Conservation (phyloP, 2,797 vertebrate species). For the Pangasius mekongensis region DNA sequence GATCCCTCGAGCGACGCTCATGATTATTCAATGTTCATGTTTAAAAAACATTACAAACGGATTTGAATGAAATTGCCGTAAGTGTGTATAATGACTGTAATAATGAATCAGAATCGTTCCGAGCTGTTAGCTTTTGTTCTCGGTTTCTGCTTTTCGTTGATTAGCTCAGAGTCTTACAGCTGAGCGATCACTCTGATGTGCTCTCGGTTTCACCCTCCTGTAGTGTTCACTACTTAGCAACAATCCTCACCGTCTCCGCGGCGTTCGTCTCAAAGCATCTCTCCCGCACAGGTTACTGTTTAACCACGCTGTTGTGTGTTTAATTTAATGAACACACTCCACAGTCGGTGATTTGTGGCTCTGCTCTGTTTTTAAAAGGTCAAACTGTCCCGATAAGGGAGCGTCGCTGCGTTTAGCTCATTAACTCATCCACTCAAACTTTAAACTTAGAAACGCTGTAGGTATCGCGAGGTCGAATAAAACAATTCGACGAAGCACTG, state of each 20-base stretch:
- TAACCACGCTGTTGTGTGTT: constrained; percentile 29
- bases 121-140: constrained; percentile 17
- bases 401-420: constrained; percentile 7
- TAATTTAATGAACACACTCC: constrained; percentile 21
- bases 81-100: constrained; percentile 29
- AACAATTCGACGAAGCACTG: not conserved
- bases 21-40: constrained; percentile 18
- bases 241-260: not conserved
- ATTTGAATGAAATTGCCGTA: constrained; percentile 28
- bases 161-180: constrained; percentile 10
- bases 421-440: not conserved
- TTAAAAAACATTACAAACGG: constrained; percentile 14
- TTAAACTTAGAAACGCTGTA: constrained; percentile 21
- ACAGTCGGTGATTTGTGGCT: constrained; percentile 3
- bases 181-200: not conserved
- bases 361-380: constrained; percentile 21
- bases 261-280: not conserved
- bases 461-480: not conserved
- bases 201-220: not conserved
- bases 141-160: constrained; percentile 6
- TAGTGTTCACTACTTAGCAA: constrained; percentile 4
- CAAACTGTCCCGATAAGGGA: constrained; percentile 1
- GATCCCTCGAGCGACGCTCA: constrained; percentile 21
- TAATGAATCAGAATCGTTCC: constrained; percentile 24
- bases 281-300: constrained; percentile 17